Percentiles rank a stretch among this genome's conserved stretches.
These are phyloP conservation scores for Oikopleura dioica DNA, from an alignment of 23 tunicate genomes.

Conservation along the genomic window DNA sequence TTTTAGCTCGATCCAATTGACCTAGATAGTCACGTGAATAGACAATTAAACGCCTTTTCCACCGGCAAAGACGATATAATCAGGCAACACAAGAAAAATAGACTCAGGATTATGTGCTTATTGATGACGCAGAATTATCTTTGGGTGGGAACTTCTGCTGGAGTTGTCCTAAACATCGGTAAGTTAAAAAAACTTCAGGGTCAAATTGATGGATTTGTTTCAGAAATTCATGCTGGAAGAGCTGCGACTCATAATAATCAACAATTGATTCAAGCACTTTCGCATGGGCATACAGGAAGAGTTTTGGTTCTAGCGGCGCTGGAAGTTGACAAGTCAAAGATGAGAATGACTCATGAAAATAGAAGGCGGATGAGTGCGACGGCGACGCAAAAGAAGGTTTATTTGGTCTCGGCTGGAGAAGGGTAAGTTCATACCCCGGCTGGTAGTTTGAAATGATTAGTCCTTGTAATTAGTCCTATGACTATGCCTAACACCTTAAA, in stretches of 20 bases:
- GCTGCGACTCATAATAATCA: neutral
- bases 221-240: neutral
- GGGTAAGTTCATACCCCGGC: too few species aligned
- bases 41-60: neutral
- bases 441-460: too few species aligned
- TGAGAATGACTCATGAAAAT: neutral
- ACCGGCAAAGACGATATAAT: neutral
- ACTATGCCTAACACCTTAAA: too few species aligned
- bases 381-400: neutral
- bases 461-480: too few species aligned
- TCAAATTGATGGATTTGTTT: too few species aligned
- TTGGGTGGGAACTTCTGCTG: neutral
- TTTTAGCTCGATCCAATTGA: neutral
- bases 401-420: neutral
- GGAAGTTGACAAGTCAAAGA: neutral
- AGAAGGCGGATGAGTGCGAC: neutral
- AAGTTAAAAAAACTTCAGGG: too few species aligned
- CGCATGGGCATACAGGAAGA: neutral
- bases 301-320: neutral
- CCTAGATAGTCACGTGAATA: neutral
- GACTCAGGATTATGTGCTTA: neutral
- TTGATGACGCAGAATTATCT: neutral
- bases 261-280: neutral
- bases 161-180: neutral
- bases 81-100: neutral